Conservation (phyloP, 2,888 invertebrate genomes). For the Frankliniella intonsa region DNA sequence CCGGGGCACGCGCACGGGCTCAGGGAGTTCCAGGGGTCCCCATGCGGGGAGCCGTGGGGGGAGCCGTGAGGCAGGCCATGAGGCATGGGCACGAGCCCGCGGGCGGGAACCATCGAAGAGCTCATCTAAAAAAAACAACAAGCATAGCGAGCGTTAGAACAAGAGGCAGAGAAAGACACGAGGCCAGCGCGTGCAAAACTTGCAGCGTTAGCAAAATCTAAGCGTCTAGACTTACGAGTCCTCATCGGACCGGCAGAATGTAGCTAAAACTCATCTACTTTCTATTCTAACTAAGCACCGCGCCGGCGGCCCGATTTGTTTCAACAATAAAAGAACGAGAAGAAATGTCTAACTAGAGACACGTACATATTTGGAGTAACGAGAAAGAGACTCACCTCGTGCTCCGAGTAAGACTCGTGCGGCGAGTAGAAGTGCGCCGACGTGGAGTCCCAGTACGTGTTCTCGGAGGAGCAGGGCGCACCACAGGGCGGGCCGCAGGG, state of each 20-base stretch:
- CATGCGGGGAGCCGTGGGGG: neutral
- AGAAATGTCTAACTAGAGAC: no score
- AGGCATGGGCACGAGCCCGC: neutral
- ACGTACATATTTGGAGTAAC: no score
- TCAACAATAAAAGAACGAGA: no score
- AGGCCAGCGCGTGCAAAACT: neutral
- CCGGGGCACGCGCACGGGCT: conserved; percentile 44
- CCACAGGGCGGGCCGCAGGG: conserved; percentile 27
- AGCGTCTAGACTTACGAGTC: no score
- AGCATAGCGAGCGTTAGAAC: neutral
- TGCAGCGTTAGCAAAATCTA: no score
- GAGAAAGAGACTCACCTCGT: conserved; percentile 27
- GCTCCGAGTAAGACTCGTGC: conserved; percentile 40
- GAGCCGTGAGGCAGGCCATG: neutral
- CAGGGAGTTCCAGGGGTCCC: neutral
- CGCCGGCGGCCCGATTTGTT: no score
- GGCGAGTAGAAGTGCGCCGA: conserved; percentile 40
- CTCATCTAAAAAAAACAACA: conserved; percentile 21
- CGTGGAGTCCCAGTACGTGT: conserved; percentile 33
- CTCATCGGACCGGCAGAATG: no score
- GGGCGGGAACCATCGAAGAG: neutral
- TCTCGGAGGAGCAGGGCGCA: neutral
- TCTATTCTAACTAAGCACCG: no score
- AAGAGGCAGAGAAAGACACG: conserved; percentile 15
- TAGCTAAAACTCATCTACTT: no score